Evolutionary conservation across 2,113 vertebrate species (phyloP).

Genomic region (Trochalopteron elliotii): DNA sequence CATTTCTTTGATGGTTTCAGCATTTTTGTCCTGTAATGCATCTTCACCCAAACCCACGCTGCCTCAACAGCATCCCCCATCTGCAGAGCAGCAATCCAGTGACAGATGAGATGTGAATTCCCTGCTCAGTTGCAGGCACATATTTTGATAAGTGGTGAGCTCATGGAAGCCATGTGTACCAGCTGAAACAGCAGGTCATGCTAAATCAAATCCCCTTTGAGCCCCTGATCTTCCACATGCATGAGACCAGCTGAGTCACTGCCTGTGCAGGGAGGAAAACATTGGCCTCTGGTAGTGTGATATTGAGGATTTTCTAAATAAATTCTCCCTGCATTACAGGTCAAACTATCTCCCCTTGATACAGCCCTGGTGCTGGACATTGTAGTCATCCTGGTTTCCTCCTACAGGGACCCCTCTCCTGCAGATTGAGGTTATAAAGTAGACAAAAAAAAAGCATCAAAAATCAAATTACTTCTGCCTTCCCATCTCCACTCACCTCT

Average conservation of each 20-base stretch:
- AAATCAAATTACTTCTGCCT: not conserved
- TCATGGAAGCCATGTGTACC: not conserved
- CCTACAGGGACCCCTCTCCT: not conserved
- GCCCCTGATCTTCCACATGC: not conserved
- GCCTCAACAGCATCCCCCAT: not conserved
- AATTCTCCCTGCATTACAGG: not conserved
- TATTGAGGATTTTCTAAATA: not conserved
- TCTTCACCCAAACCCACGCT: not conserved
- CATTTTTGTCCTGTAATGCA: not conserved
- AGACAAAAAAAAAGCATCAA: not conserved
- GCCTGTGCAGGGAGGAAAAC: not conserved
- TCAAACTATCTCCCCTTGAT: not conserved
- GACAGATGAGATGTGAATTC: not conserved
- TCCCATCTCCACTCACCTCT: not conserved
- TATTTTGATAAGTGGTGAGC: not conserved
- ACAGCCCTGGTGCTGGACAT: not conserved
- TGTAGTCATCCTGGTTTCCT: rapidly evolving
- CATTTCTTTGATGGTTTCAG: not conserved
- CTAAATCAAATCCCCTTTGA: not conserved
- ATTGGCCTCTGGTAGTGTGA: not conserved
- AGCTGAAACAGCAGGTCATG: not conserved
- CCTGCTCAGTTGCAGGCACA: not conserved
- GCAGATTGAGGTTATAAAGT: not conserved
- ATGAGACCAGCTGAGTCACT: conserved; percentile 16
- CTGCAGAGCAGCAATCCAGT: not conserved